Conservation (phyloP, 2,113 vertebrate species). For the Euleptes europaea region DNA sequence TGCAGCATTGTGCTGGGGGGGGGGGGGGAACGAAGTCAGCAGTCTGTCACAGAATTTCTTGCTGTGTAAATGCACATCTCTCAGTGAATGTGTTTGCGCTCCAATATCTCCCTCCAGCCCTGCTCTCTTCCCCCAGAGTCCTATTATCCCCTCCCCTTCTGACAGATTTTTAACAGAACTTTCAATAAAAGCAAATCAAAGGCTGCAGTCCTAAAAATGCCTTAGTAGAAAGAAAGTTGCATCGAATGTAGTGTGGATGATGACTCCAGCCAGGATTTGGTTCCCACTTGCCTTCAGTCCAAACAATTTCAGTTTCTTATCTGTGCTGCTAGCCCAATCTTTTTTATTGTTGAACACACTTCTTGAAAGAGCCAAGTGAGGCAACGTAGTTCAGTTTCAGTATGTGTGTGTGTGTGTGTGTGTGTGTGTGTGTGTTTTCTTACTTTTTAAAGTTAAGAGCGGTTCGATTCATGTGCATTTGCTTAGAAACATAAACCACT, state of each 20-base stretch:
- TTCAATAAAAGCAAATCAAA: too few relatives aligned
- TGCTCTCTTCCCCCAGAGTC: not conserved
- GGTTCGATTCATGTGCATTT: not conserved
- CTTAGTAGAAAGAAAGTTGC: not conserved
- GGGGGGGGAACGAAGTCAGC: not conserved
- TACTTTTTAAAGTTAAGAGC: conserved; percentile 27
- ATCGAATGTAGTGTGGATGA: not conserved
- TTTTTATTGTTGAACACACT: too few relatives aligned
- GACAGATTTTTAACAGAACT: too few relatives aligned
- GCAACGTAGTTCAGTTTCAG: too few relatives aligned
- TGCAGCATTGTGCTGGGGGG: too few relatives aligned
- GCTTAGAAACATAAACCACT: not conserved
- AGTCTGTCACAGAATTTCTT: too few relatives aligned
- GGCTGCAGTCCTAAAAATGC: not conserved
- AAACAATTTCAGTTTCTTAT: not conserved
- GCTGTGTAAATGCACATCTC: not conserved
- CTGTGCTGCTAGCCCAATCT: too few relatives aligned
- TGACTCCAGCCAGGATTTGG: not conserved
- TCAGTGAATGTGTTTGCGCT: not conserved
- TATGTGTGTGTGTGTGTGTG: too few relatives aligned
- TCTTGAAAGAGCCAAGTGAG: too few relatives aligned
- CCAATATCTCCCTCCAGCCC: not conserved
- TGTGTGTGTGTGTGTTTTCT: too few relatives aligned
- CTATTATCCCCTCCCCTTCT: too few relatives aligned
- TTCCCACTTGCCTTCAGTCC: not conserved